Base-by-base conservation (phyloP, 2,888 invertebrate species). In the Ditula angustiorana region DNA sequence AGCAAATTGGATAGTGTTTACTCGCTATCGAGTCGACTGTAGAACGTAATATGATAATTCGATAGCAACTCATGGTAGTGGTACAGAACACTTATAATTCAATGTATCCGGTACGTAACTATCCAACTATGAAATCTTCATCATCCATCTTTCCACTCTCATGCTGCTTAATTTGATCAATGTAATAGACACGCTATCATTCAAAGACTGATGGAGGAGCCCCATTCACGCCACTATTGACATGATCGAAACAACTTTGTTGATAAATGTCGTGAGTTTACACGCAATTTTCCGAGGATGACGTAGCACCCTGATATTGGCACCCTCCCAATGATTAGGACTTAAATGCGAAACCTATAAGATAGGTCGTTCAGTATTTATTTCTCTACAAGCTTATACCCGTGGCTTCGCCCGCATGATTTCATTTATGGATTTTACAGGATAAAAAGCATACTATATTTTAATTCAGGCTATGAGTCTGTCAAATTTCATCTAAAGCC, bases 71-170 rank as follows among this genome's bases (percentile, higher is more conserved):
- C n/a, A n/a, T n/a, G n/a, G n/a, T n/a, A n/a, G n/a, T n/a, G n/a
- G n/a, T n/a, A n/a, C 4, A 26, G 8, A 10, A 10, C 13, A 16
- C 46, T 23, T 30, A 41, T 60, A 44, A 44, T 28, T 19, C 37
- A 21, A 30, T 19, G 11, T 16, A 13, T 24, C 35, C 5, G 5
- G n/a, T 23, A 23, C 11, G 30, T 19, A 33, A 21, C 33, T 10
- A 50, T 49, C 46, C 41, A 57, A 16, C 56, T 56, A 62, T 41
- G 41, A 57, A 62, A 41, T 41, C 37, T 41, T 50, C 62, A 41
- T 52, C 60, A 62, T 62, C 49, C 62, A 50, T 62, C 56, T 62
- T 62, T 37, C 47, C 47, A 13, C 16, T 35, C 47, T 49, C n/a
- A 19, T 8, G 24, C 23, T 50, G 56, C 37, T 62, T 62, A 56